Evolutionary conservation across 1,140 invertebrate species (phyloP).

Genomic region (Pollicipes pollicipes): DNA sequence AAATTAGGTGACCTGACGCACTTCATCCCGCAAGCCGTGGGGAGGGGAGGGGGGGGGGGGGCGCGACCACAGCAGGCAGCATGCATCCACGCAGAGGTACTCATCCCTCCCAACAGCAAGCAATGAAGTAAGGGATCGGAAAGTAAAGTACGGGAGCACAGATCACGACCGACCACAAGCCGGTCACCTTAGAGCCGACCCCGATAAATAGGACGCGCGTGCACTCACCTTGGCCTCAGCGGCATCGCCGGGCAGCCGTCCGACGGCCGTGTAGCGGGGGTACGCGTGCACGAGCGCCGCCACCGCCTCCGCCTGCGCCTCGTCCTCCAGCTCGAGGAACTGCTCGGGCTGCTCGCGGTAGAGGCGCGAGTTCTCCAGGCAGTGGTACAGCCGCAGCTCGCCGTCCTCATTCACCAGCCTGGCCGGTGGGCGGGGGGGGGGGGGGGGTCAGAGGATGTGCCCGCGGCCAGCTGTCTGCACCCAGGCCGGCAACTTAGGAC

Average conservation of each 20-base stretch:
- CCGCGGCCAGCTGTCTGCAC: too few species aligned
- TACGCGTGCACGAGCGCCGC: conserved; percentile 50
- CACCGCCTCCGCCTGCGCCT: conserved; percentile 43
- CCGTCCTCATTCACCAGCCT: conserved; percentile 52
- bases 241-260: conserved; percentile 44
- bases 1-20: too few species aligned
- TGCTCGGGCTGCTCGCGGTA: conserved; percentile 64
- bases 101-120: too few species aligned
- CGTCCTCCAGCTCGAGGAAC: conserved; percentile 47
- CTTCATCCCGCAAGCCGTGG: too few species aligned
- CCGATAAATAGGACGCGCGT: conserved; percentile 24
- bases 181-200: too few species aligned
- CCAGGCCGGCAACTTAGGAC: background rate
- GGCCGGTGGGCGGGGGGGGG: conserved; percentile 20
- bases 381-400: conserved; percentile 50
- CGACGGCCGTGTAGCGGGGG: conserved; percentile 52
- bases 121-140: too few species aligned
- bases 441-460: conserved; percentile 4
- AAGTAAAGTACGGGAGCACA: too few species aligned
- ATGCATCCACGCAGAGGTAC: too few species aligned
- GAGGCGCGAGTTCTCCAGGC: conserved; percentile 57
- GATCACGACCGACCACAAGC: too few species aligned
- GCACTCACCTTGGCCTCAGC: conserved; percentile 40
- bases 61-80: too few species aligned
- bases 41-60: too few species aligned